Evolutionary conservation across 1,140 invertebrate species (phyloP).

Genomic region (Trypoxylus dichotomus): DNA sequence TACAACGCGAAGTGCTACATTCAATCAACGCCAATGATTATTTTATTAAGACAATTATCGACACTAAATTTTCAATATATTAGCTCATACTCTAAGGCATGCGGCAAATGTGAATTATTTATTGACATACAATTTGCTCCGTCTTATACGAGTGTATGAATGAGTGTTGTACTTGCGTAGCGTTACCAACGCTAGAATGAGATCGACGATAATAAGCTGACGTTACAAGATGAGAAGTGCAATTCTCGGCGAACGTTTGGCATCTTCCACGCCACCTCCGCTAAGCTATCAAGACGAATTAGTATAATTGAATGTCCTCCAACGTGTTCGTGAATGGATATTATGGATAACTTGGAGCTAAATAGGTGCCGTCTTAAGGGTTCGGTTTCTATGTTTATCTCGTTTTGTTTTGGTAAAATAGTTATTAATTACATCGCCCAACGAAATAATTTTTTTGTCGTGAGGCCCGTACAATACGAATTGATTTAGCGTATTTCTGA

Average conservation of each 20-base stretch:
- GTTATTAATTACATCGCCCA: too few species aligned
- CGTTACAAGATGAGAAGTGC: too few species aligned
- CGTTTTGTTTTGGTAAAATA: too few species aligned
- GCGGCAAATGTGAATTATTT: background rate
- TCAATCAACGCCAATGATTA: background rate
- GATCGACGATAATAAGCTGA: too few species aligned
- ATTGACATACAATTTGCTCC: background rate
- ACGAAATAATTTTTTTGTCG: too few species aligned
- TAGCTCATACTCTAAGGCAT: background rate
- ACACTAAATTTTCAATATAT: conserved; percentile 1
- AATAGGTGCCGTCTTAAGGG: too few species aligned
- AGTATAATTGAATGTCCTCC: background rate
- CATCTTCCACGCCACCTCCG: background rate
- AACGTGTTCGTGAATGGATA: background rate
- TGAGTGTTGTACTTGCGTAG: background rate
- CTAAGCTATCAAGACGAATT: background rate
- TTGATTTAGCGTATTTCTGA: too few species aligned
- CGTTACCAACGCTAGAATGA: background rate
- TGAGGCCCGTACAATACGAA: too few species aligned
- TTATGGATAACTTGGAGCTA: background rate
- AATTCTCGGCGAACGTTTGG: too few species aligned
- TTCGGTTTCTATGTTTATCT: too few species aligned
- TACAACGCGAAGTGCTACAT: background rate
- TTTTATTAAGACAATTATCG: background rate
- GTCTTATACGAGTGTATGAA: background rate